These are phyloP conservation scores for Diglossa cyanea DNA, from an alignment of 2,797 vertebrate species.

Conservation along the genomic window DNA sequence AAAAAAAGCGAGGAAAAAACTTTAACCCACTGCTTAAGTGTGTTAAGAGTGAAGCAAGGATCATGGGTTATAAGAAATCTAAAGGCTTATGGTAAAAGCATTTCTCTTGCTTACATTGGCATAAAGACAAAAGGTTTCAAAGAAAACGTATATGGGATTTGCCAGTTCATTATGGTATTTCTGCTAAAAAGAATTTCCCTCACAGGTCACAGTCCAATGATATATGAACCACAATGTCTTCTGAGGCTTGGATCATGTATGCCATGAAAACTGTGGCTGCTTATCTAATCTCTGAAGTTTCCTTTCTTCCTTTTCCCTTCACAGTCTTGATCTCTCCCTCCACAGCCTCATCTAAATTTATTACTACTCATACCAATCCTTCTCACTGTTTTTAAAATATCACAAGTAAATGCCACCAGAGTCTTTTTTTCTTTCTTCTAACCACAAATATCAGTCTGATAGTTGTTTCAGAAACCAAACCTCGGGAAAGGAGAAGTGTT, in stretches of 20 bases:
- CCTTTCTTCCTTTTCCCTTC: neutral
- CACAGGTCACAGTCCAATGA: conserved; percentile 21
- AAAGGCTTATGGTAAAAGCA: conserved; percentile 31
- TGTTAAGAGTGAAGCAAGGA: neutral
- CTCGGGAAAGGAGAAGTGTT: neutral
- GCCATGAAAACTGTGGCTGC: neutral
- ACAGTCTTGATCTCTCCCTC: neutral
- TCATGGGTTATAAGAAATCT: neutral
- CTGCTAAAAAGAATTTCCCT: conserved; percentile 1
- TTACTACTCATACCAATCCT: neutral
- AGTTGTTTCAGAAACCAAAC: neutral
- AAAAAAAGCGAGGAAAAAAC: neutral
- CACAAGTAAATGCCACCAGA: neutral
- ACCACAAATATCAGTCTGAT: neutral
- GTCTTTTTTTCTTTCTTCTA: neutral
- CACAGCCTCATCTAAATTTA: neutral
- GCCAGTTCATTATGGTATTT: conserved; percentile 37
- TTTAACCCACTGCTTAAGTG: neutral
- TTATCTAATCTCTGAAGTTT: conserved; percentile 43
- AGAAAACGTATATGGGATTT: neutral
- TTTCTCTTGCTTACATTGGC: conserved; percentile 47
- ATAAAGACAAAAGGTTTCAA: conserved; percentile 28
- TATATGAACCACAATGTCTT: neutral
- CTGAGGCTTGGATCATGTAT: conserved; percentile 18
- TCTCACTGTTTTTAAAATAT: neutral